Percentiles rank a stretch among this genome's conserved stretches.
Evolutionary conservation across 1,140 invertebrate genomes (phyloP).

Genomic region (Trichoplusia ni): DNA sequence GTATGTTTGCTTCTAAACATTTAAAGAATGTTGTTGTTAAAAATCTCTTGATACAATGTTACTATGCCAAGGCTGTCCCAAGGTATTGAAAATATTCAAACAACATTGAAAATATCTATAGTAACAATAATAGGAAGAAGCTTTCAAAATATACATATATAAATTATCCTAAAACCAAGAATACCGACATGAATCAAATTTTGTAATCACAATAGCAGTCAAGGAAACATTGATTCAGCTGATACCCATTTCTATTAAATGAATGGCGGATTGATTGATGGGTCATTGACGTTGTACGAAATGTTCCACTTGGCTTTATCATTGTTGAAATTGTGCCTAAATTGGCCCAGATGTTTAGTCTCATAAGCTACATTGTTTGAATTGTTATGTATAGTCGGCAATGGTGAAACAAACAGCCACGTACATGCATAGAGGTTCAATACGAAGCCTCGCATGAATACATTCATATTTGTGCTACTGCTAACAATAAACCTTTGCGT

Average conservation of each 20-base stretch:
- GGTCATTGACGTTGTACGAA: slow-evolving; percentile 54
- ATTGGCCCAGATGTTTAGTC: slow-evolving; percentile 27
- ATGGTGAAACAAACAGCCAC: slow-evolving; percentile 4
- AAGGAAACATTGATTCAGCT: slow-evolving; percentile 30
- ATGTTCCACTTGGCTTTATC: slow-evolving; percentile 46
- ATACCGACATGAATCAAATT: slow-evolving; percentile 1
- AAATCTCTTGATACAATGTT: neutral
- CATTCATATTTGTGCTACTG: neutral
- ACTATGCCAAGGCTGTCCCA: neutral
- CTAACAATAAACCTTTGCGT: neutral
- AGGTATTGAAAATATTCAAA: neutral
- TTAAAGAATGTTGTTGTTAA: neutral
- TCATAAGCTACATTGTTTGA: slow-evolving; percentile 21
- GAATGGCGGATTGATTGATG: slow-evolving; percentile 47
- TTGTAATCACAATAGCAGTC: slow-evolving; percentile 15
- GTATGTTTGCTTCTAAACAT: slow-evolving; percentile 2
- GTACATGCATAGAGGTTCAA: neutral
- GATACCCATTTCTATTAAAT: slow-evolving; percentile 46
- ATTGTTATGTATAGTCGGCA: slow-evolving; percentile 12
- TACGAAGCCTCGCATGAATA: neutral
- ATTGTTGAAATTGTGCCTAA: slow-evolving; percentile 31
- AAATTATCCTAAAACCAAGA: slow-evolving; percentile 1
- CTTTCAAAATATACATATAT: neutral
- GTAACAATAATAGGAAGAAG: neutral
- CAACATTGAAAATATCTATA: neutral